These are phyloP conservation scores for Macrobrachium nipponense DNA, from an alignment of 1,140 invertebrate species.

Conservation along the genomic window DNA sequence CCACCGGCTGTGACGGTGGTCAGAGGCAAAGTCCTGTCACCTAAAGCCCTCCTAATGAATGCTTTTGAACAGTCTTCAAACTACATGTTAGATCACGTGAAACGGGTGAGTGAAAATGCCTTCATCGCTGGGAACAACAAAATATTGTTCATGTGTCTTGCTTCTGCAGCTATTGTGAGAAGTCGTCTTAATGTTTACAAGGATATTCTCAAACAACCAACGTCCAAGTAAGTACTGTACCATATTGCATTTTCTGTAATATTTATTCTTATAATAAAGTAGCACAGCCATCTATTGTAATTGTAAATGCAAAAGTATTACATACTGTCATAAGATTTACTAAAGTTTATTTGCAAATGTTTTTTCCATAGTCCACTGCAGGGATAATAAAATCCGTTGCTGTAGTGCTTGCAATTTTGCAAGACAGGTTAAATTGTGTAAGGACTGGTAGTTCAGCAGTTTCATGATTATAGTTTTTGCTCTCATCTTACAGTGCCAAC, in stretches of 20 bases:
- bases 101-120: conserved; percentile 82
- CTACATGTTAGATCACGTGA: conserved; percentile 76
- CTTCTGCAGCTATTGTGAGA: conserved; percentile 80
- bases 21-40: conserved; percentile 26
- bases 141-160: conserved; percentile 81
- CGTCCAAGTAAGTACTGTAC: conserved; percentile 73
- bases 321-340: too few relatives aligned
- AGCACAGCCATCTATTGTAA: too few relatives aligned
- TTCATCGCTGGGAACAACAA: conserved; percentile 83
- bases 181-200: conserved; percentile 82
- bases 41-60: conserved; percentile 75
- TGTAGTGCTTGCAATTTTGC: too few relatives aligned
- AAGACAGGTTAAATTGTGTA: too few relatives aligned
- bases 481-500: too few relatives aligned
- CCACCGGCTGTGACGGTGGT: neutral
- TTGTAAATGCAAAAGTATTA: too few relatives aligned
- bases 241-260: conserved; percentile 5
- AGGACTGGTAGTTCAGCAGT: too few relatives aligned
- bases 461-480: too few relatives aligned
- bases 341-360: too few relatives aligned
- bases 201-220: conserved; percentile 70
- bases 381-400: too few relatives aligned
- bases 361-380: too few relatives aligned
- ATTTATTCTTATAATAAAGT: neutral
- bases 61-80: conserved; percentile 78